phyloP scores from a whole-genome alignment of 2,113 vertebrate species.

The Gymnogyps californianus region DNA sequence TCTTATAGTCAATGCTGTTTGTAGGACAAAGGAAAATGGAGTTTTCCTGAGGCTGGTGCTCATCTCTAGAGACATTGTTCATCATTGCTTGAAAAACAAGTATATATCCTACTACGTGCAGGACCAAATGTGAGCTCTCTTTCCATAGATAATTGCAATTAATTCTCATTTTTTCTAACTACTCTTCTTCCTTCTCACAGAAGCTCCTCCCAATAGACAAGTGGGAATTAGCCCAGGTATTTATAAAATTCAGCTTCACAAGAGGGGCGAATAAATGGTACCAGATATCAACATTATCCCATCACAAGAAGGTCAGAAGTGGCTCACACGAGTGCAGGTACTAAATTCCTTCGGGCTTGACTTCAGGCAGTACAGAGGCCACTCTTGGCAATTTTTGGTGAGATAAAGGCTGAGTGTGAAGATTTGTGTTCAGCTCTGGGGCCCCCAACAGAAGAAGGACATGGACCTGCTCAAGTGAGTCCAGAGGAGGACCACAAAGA shows the following conservation, averaged over 20 bases:
- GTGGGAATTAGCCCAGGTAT: not conserved
- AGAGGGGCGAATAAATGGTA: not conserved
- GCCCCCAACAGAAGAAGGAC: no score
- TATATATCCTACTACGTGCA: not conserved
- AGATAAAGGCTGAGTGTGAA: not conserved
- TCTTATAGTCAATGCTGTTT: not conserved
- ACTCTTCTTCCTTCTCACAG: not conserved
- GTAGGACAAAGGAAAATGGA: not conserved
- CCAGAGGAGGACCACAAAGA: no score
- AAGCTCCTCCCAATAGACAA: not conserved
- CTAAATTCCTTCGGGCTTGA: not conserved
- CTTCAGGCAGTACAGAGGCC: not conserved
- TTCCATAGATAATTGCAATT: not conserved
- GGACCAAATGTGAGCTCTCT: not conserved
- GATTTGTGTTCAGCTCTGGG: not conserved
- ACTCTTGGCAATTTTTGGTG: not conserved
- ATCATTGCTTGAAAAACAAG: not conserved
- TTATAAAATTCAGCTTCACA: not conserved
- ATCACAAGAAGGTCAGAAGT: not conserved
- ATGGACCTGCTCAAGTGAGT: no score
- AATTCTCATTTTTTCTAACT: not conserved
- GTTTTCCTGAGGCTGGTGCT: not conserved
- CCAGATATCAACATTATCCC: not conserved
- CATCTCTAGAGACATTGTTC: not conserved
- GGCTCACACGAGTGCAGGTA: not conserved